Percentiles rank a stretch among this genome's conserved stretches.
phyloP scores from a whole-genome alignment of 2,113 vertebrate genomes.

The Microtus oregoni region DNA sequence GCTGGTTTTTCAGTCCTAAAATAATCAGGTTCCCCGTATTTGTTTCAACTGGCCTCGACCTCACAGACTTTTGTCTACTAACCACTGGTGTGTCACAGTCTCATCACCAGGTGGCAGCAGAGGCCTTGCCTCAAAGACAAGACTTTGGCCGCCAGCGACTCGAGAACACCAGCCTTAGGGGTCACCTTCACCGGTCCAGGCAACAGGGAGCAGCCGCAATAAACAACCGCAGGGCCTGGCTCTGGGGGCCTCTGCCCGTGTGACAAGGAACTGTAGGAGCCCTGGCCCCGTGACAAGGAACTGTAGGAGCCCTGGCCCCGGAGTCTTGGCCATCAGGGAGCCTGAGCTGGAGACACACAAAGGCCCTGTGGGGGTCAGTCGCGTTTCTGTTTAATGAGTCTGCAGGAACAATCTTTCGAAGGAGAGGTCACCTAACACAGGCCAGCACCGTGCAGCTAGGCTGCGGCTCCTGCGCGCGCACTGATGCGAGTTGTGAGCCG shows the following conservation, averaged over 20 bases:
- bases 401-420: neutral
- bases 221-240: neutral
- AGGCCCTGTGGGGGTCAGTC: neutral
- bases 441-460: neutral
- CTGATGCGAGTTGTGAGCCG: neutral
- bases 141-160: neutral
- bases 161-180: neutral
- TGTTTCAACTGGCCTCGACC: neutral
- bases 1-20: neutral
- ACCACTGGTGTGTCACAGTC: fast-evolving
- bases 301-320: neutral
- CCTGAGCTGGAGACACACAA: neutral
- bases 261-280: neutral
- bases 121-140: neutral
- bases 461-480: neutral
- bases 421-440: neutral
- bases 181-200: slow-evolving; percentile 63
- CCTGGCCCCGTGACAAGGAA: neutral
- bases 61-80: fast-evolving
- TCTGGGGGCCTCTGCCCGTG: neutral
- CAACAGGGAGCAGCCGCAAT: neutral
- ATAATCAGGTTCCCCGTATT: fast-evolving
- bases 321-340: neutral
- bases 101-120: slow-evolving; percentile 66
- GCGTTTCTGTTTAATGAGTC: neutral